Conservation (phyloP, 1,140 invertebrate genomes). For the Leptinotarsa undecemlineata region DNA sequence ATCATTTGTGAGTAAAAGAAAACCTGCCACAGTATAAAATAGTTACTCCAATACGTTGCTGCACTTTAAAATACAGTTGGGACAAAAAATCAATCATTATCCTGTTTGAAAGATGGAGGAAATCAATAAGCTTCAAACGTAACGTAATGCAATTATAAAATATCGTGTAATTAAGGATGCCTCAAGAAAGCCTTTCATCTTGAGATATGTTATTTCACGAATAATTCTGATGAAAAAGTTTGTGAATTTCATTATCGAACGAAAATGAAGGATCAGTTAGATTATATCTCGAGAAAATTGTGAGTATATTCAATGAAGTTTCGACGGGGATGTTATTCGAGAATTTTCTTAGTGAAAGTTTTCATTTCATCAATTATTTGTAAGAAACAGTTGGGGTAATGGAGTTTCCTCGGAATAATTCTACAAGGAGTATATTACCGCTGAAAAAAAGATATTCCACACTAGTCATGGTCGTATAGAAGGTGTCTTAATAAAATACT, state of each 20-base stretch:
- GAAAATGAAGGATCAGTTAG: constrained; percentile 1
- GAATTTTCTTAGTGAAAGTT: not conserved
- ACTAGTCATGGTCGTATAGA: no score
- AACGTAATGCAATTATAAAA: constrained; percentile 1
- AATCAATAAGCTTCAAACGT: not conserved
- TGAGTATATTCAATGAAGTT: not conserved
- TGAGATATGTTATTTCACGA: not conserved
- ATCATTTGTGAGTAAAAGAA: no score
- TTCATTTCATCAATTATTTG: not conserved
- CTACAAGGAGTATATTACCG: no score
- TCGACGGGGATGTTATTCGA: not conserved
- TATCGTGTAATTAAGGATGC: not conserved
- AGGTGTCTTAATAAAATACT: no score
- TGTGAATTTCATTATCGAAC: constrained; percentile 6
- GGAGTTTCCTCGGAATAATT: no score
- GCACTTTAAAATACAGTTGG: not conserved
- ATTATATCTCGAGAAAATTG: not conserved
- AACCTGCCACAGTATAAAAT: no score
- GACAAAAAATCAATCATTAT: not conserved
- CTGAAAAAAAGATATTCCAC: no score
- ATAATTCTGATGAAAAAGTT: constrained; percentile 8
- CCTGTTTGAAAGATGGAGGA: not conserved
- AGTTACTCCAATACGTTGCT: no score
- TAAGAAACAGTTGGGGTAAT: no score
- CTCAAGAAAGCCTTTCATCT: constrained; percentile 5